Conservation (phyloP, 2,113 vertebrate species). For the Polypterus senegalus region DNA sequence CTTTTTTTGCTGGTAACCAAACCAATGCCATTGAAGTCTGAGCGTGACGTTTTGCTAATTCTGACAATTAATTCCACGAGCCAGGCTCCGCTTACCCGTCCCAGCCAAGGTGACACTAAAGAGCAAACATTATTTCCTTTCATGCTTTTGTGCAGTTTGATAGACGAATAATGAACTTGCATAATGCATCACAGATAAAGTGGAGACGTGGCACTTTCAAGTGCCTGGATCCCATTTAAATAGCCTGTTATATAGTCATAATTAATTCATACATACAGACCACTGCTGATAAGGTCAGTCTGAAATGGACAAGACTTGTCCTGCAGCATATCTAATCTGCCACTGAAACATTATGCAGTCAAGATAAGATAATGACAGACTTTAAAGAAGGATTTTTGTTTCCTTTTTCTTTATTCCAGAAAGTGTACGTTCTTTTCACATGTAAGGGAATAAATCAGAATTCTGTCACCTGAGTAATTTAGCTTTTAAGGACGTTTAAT, state of each 20-base stretch:
- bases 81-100: conserved; percentile 3
- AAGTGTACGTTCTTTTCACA: background rate
- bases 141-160: conserved; percentile 8
- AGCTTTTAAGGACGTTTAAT: background rate
- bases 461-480: background rate
- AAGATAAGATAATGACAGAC: conserved; percentile 24
- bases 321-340: conserved; percentile 23
- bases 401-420: background rate
- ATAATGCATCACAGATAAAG: conserved; percentile 15
- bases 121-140: conserved; percentile 12
- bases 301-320: conserved; percentile 14
- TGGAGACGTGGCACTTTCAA: conserved; percentile 21
- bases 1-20: conserved; percentile 7
- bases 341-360: conserved; percentile 20
- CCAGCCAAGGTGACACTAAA: conserved; percentile 15
- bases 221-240: conserved; percentile 14
- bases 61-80: background rate
- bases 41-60: background rate
- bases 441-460: background rate
- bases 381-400: conserved; percentile 15
- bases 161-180: conserved; percentile 15
- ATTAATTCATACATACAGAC: conserved; percentile 18
- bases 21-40: background rate
- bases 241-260: conserved; percentile 8
- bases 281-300: conserved; percentile 21